Base-by-base conservation (phyloP, 2,797 vertebrate genomes). In the Dermochelys coriacea region DNA sequence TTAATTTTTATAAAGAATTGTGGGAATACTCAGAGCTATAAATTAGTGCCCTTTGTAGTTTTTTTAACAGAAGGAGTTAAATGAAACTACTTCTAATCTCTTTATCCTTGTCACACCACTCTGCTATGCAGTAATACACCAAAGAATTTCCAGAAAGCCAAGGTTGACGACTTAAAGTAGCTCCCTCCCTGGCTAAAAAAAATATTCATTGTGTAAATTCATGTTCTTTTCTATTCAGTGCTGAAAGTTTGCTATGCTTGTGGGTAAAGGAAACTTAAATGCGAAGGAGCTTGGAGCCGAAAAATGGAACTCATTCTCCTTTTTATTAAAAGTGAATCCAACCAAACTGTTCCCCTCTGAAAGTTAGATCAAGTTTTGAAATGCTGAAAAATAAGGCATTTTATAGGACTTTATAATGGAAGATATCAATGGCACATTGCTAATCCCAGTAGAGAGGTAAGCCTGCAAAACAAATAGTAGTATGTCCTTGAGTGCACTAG, bases 31-130 rank as follows among this genome's bases (percentile, higher is more conserved):
- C 6, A 1, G 64, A 91, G 93, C 71, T 97, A 93, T 94, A 51
- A 71, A 88, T 83, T 49, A 83, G 80, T 95, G 57, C 86, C 93
- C 81, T 97, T 93, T 94, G 85, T 89, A 94, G 91, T 89, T 86
- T 95, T 93, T 94, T 94, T 96, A 96, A 96, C 95, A 95, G 96
- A 98, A 97, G 64, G 97, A 98, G 97, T 98, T 98, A 97, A 98
- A 96, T 97, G 96, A 98, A 98, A 98, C 97, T 96, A 95, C 95
- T 97, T 97, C 97, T 98, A 99, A 99, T 98, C 98, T 97, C 97
- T 98, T 99, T 98, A 98, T 98, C 98, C 98, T 97, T 98, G 98
- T 98, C 98, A 98, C 98, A 98, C 98, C 96, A 94, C 97, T 98
- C 93, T 97, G 98, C 98, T 98, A 97, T 98, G 98, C 98, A 88